Evolutionary conservation across 2,888 invertebrate species (phyloP), one percentile per base, ranked within the genome.

Genomic region (Stictocephala bisonia): DNA sequence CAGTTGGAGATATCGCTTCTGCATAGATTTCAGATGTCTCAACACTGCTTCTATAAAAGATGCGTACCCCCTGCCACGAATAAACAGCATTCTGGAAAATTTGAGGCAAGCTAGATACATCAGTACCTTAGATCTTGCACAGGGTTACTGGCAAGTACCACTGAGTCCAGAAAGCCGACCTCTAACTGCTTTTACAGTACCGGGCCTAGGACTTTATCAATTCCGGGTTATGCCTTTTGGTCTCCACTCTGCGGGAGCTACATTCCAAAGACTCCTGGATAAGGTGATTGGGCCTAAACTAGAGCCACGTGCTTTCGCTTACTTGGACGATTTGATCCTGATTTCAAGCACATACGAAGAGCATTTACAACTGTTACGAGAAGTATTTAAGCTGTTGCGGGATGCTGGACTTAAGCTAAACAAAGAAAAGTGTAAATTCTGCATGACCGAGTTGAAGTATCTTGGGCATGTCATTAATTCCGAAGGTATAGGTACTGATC

Each of bases 251-350:
- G 80, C 81, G 0, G 79, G 80, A 0, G 79, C 80, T 7, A 81
- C 81, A 0, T 81, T 80, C 53, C 80, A 81, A 64, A 53, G 81
- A 1, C 69, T 81, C 22, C 72, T 82, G 68, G 80, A 81, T 51
- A 48, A 24, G 0, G 66, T 81, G 4, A 77, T 81, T 3, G 79
- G 79, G 1, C 79, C 80, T 1, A 79, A 81, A 31, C 51, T 80
- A 3, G 68, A 68, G 18, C 68, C 68, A 4, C 9, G 27, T 4
- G 68, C 51, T 6, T 68, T 68, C 27, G 68, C 68, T n/a, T 68
- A 68, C 50, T 15, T 68, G 13, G 68, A 68, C 22, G 68, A 68
- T 29, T 24, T 68, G 44, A 27, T 67, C 11, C 6, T 67, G 26
- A 40, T 67, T 53, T 29, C 41, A 13, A 26, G 7, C 27, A 73